Percentiles rank a stretch among this genome's conserved stretches.
phyloP scores from a whole-genome alignment of 2,113 vertebrate genomes.

The Phaethornis superciliosus region DNA sequence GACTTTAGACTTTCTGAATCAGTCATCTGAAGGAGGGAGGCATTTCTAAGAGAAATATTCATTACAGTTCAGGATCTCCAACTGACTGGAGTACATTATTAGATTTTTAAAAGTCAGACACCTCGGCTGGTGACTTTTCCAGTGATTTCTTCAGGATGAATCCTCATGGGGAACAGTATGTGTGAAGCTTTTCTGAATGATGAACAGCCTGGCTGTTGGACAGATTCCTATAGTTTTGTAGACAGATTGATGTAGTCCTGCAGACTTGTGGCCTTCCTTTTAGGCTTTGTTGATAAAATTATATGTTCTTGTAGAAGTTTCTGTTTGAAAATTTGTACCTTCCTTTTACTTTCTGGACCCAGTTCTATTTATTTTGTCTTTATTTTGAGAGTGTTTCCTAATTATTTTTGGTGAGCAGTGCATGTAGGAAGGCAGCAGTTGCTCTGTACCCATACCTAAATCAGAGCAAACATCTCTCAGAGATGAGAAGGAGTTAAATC shows the following conservation, averaged over 20 bases:
- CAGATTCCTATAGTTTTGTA: background rate
- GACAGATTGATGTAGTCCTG: background rate
- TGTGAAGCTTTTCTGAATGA: background rate
- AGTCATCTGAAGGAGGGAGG: background rate
- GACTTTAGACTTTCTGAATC: background rate
- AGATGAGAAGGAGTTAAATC: background rate
- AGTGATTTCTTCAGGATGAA: background rate
- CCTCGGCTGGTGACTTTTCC: background rate
- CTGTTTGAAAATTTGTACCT: background rate
- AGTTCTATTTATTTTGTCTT: background rate
- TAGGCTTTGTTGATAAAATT: background rate
- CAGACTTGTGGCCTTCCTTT: too few relatives aligned
- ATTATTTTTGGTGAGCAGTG: background rate
- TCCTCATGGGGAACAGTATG: background rate
- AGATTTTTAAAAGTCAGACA: background rate
- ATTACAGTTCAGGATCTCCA: background rate
- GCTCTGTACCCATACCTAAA: background rate
- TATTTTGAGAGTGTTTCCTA: background rate
- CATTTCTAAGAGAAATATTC: background rate
- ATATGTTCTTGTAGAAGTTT: background rate
- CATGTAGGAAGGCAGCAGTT: background rate
- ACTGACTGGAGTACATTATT: background rate
- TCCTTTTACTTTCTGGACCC: background rate
- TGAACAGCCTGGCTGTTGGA: background rate
- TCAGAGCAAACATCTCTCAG: background rate